Percentiles rank a stretch among this genome's conserved stretches.
Evolutionary conservation across 2,888 invertebrate species (phyloP).

Genomic region (Apodemia hepburni): DNA sequence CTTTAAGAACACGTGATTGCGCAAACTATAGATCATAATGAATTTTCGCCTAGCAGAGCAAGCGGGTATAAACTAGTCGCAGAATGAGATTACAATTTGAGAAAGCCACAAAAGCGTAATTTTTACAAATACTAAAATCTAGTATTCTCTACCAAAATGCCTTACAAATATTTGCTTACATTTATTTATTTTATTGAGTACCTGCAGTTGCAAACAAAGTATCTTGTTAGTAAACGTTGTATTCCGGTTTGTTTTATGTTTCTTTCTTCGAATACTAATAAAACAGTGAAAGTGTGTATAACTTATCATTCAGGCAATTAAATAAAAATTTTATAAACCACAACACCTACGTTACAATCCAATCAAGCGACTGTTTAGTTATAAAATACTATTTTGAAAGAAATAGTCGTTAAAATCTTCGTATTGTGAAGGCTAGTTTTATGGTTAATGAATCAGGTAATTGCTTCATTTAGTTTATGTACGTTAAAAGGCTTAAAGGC

Average conservation of each 20-base stretch:
- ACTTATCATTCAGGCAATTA: constrained; percentile 7
- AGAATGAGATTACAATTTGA: too few species aligned
- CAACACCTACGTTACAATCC: constrained; percentile 4
- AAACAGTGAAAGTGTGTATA: constrained; percentile 10
- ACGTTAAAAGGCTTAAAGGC: not conserved
- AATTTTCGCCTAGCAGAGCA: not conserved
- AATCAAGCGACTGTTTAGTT: constrained; percentile 13
- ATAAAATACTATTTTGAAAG: constrained; percentile 4
- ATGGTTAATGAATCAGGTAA: not conserved
- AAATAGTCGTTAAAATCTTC: not conserved
- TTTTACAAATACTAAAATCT: too few species aligned
- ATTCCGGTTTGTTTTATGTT: not conserved
- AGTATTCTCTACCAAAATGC: not conserved
- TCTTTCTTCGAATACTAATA: not conserved
- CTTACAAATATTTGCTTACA: not conserved
- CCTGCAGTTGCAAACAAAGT: not conserved
- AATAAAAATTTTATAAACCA: not conserved
- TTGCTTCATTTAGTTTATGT: constrained; percentile 6
- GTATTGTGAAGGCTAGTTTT: not conserved
- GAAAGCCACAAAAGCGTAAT: too few species aligned
- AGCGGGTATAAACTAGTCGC: too few species aligned
- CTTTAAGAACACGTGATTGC: too few species aligned
- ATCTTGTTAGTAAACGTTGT: not conserved
- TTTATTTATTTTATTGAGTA: not conserved
- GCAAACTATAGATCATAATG: too few species aligned